A percentile compares a stretch with the other conserved stretches of the same genome.
Conservation (phyloP, 2,888 invertebrate species). For the Copidosoma aretas region DNA sequence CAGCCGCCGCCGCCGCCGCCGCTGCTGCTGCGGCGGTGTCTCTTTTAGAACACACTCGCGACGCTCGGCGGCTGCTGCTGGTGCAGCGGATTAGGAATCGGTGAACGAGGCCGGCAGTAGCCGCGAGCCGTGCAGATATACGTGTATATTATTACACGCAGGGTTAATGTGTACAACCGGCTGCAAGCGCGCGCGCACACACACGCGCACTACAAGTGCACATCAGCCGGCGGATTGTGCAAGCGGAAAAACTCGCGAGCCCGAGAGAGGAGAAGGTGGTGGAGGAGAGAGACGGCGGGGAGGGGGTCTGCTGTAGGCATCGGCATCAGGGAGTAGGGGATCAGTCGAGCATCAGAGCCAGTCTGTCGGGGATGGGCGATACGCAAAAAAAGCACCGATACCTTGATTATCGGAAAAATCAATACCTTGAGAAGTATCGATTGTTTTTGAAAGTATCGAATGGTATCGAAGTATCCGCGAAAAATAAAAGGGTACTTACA, state of each 20-base stretch:
- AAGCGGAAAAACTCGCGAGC: constrained; percentile 36
- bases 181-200: too few relatives aligned
- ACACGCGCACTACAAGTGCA: background rate
- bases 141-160: background rate
- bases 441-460: too few relatives aligned
- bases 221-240: constrained; percentile 28
- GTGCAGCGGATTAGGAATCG: constrained; percentile 31
- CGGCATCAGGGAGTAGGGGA: background rate
- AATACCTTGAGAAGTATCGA: too few relatives aligned
- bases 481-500: too few relatives aligned
- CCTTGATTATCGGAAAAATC: too few relatives aligned
- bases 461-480: too few relatives aligned
- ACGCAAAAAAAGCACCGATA: too few relatives aligned
- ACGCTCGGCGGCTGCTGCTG: too few relatives aligned
- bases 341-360: background rate
- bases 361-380: background rate
- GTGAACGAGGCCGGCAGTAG: constrained; percentile 23
- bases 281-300: background rate
- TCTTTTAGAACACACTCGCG: too few relatives aligned
- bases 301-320: background rate
- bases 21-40: too few relatives aligned
- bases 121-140: background rate
- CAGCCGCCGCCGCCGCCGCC: too few relatives aligned
- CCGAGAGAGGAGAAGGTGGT: background rate
- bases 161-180: too few relatives aligned